These are phyloP conservation scores for Nephrocerus scutellatus DNA, from an alignment of 2,888 invertebrate genomes.

Conservation along the genomic window DNA sequence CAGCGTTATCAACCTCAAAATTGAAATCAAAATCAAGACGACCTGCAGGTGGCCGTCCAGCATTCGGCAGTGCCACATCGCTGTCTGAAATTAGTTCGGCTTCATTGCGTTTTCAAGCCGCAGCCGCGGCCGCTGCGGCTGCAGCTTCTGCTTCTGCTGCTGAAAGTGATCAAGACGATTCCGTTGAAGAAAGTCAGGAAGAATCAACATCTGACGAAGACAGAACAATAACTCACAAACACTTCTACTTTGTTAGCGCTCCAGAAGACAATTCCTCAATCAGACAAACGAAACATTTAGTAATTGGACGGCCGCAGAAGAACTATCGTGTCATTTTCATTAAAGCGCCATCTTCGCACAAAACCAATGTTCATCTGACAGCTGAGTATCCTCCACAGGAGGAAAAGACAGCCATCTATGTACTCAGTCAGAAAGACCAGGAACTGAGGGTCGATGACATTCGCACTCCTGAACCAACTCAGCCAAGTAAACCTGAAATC, in stretches of 20 bases:
- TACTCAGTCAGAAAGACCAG: slow-evolving; percentile 41
- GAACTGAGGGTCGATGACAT: slow-evolving; percentile 38
- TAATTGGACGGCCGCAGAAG: slow-evolving; percentile 41
- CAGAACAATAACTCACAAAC: slow-evolving; percentile 37
- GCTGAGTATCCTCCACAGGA: slow-evolving; percentile 41
- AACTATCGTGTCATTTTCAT: slow-evolving; percentile 45
- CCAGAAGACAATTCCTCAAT: slow-evolving; percentile 40
- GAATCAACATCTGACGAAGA: no score
- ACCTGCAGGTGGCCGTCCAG: no score
- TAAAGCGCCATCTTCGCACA: slow-evolving; percentile 39
- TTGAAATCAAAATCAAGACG: no score
- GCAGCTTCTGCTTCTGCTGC: background rate
- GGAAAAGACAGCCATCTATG: slow-evolving; percentile 46
- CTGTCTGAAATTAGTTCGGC: no score
- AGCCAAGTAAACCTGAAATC: slow-evolving; percentile 44
- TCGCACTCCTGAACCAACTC: slow-evolving; percentile 40
- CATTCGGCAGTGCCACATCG: no score
- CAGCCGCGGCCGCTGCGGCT: slow-evolving; percentile 22
- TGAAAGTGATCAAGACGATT: no score
- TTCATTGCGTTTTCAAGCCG: slow-evolving; percentile 26
- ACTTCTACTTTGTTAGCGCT: slow-evolving; percentile 41
- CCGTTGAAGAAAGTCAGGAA: no score
- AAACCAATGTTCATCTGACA: slow-evolving; percentile 34
- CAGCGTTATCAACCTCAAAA: no score
- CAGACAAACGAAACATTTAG: slow-evolving; percentile 35